phyloP scores from a whole-genome alignment of 2,888 invertebrate species.

The Phalera bucephala region DNA sequence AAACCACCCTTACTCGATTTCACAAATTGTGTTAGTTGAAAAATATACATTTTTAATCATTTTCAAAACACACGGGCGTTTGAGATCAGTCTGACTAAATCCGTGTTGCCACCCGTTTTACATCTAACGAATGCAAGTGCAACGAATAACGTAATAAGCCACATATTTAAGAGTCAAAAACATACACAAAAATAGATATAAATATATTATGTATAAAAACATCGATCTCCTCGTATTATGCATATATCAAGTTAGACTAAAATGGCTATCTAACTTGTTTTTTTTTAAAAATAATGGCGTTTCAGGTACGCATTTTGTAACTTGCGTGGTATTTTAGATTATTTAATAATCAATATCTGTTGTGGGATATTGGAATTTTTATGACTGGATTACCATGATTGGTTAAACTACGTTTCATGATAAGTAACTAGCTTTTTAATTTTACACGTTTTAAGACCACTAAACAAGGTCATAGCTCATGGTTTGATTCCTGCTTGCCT shows the following conservation, averaged over 20 bases:
- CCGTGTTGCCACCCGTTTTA: conserved; percentile 58
- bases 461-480: too few species aligned
- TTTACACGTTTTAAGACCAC: too few species aligned
- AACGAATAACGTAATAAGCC: conserved; percentile 8
- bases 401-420: too few species aligned
- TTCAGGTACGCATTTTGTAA: conserved; percentile 40
- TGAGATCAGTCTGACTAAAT: conserved; percentile 59
- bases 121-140: conserved; percentile 32
- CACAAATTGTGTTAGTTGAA: conserved; percentile 12
- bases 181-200: conserved; percentile 1
- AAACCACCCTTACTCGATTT: too few species aligned
- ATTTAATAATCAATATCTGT: background rate
- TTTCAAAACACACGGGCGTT: conserved; percentile 21
- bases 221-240: conserved; percentile 40
- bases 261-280: conserved; percentile 43
- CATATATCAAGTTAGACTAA: conserved; percentile 33
- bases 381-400: too few species aligned
- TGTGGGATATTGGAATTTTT: conserved; percentile 4
- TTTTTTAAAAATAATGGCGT: conserved; percentile 16
- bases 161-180: conserved; percentile 8
- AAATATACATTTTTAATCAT: conserved; percentile 13
- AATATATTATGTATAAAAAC: conserved; percentile 15
- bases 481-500: too few species aligned
- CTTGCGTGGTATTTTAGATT: conserved; percentile 21
- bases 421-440: too few species aligned